phyloP scores from a whole-genome alignment of 2,797 vertebrate species.

The Enteromius paludinosus region DNA sequence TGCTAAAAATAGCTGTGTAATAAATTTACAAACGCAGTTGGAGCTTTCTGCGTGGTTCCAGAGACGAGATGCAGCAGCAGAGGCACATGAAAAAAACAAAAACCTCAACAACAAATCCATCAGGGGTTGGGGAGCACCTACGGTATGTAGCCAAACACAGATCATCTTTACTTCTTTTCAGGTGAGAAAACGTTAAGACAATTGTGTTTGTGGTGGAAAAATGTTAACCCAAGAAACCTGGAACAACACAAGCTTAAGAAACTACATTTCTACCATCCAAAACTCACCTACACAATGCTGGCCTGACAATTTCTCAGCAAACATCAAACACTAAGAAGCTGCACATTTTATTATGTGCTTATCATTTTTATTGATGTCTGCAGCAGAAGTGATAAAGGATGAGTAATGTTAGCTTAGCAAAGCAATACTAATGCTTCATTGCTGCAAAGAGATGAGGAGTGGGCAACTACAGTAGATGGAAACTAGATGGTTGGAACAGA shows the following conservation, averaged over 20 bases:
- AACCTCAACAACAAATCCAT: slow-evolving; percentile 52
- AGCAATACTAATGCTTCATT: background rate
- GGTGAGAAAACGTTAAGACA: slow-evolving; percentile 22
- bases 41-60: slow-evolving; percentile 57
- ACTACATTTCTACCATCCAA: background rate
- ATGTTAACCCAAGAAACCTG: background rate
- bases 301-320: background rate
- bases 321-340: background rate
- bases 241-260: slow-evolving; percentile 7
- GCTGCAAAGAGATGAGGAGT: background rate
- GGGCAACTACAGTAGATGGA: background rate
- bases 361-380: background rate
- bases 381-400: background rate
- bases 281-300: background rate
- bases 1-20: slow-evolving; percentile 72
- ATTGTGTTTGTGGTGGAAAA: background rate
- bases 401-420: slow-evolving; percentile 2
- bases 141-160: background rate
- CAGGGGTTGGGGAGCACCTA: slow-evolving; percentile 21
- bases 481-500: slow-evolving; percentile 10
- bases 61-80: slow-evolving; percentile 58
- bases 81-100: slow-evolving; percentile 53
- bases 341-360: background rate
- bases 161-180: slow-evolving; percentile 17
- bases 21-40: slow-evolving; percentile 63